Evolutionary conservation across 2,797 vertebrate species (phyloP).

Genomic region (Sebastes iracundus): DNA sequence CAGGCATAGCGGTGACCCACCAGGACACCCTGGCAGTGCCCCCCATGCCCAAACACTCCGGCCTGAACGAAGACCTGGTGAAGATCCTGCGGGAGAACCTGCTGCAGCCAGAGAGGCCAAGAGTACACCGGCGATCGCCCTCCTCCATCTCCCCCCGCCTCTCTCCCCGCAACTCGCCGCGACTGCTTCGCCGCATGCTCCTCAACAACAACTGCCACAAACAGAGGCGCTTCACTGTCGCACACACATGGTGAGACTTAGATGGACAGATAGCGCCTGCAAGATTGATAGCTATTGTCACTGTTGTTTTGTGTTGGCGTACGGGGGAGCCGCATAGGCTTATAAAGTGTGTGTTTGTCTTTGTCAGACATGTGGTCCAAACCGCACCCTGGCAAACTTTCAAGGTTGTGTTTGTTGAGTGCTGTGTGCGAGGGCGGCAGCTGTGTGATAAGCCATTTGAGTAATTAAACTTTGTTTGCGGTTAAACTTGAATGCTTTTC

Average conservation of each 20-base stretch:
- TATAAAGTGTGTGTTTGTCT: slow-evolving; percentile 30
- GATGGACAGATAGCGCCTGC: background rate
- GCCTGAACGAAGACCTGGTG: slow-evolving; percentile 95
- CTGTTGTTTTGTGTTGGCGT: background rate
- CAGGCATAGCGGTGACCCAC: slow-evolving; percentile 82
- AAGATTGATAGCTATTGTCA: background rate
- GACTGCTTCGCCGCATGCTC: slow-evolving; percentile 95
- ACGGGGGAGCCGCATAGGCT: background rate
- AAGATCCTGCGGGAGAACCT: slow-evolving; percentile 96
- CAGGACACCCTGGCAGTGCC: slow-evolving; percentile 91
- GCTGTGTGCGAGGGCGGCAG: slow-evolving; percentile 4
- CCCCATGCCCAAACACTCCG: slow-evolving; percentile 92
- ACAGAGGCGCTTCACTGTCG: slow-evolving; percentile 96
- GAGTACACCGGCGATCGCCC: slow-evolving; percentile 86
- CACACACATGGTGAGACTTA: slow-evolving; percentile 95
- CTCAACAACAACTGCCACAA: slow-evolving; percentile 93
- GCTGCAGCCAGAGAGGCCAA: slow-evolving; percentile 93
- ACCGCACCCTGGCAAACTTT: slow-evolving; percentile 62
- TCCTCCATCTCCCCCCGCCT: slow-evolving; percentile 90
- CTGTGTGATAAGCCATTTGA: slow-evolving; percentile 42
- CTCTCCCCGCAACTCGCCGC: slow-evolving; percentile 96
- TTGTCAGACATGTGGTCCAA: slow-evolving; percentile 38
- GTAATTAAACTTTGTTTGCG: slow-evolving; percentile 62
- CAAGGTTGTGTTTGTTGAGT: slow-evolving; percentile 57
- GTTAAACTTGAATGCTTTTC: slow-evolving; percentile 35